Conservation (phyloP, 2,113 vertebrate genomes). For the Nothobranchius kuhntae region DNA sequence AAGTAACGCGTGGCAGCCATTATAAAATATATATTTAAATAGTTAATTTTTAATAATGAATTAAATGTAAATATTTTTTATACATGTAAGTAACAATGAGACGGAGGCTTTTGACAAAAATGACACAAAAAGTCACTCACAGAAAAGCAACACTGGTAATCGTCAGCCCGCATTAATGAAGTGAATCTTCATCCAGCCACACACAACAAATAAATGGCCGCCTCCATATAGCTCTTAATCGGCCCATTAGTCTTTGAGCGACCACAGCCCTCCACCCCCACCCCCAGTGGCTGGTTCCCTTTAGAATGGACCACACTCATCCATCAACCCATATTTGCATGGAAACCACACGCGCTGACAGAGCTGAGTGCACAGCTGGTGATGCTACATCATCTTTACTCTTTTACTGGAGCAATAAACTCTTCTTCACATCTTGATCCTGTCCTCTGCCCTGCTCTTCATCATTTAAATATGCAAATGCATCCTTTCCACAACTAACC, state of each 20-base stretch:
- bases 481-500: slow-evolving; percentile 21
- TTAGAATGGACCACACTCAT: slow-evolving; percentile 58
- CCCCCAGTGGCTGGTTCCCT: slow-evolving; percentile 44
- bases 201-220: slow-evolving; percentile 76
- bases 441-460: slow-evolving; percentile 11
- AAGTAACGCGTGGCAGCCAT: no score
- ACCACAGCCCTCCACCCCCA: slow-evolving; percentile 41
- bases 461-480: slow-evolving; percentile 25
- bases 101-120: no score
- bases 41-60: no score
- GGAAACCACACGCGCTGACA: slow-evolving; percentile 55
- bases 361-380: slow-evolving; percentile 58
- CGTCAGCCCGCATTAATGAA: slow-evolving; percentile 76
- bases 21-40: no score
- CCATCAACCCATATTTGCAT: slow-evolving; percentile 69
- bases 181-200: slow-evolving; percentile 78
- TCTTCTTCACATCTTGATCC: slow-evolving; percentile 8
- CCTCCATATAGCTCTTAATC: slow-evolving; percentile 74
- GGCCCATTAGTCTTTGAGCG: slow-evolving; percentile 77
- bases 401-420: slow-evolving; percentile 48
- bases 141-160: slow-evolving; percentile 59
- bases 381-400: slow-evolving; percentile 69
- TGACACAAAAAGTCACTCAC: slow-evolving; percentile 17
- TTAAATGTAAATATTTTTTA: no score
- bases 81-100: no score